Evolutionary conservation across 2,113 vertebrate species (phyloP), one percentile per base, ranked within the genome.

Genomic region (Recurvirostra avosetta): DNA sequence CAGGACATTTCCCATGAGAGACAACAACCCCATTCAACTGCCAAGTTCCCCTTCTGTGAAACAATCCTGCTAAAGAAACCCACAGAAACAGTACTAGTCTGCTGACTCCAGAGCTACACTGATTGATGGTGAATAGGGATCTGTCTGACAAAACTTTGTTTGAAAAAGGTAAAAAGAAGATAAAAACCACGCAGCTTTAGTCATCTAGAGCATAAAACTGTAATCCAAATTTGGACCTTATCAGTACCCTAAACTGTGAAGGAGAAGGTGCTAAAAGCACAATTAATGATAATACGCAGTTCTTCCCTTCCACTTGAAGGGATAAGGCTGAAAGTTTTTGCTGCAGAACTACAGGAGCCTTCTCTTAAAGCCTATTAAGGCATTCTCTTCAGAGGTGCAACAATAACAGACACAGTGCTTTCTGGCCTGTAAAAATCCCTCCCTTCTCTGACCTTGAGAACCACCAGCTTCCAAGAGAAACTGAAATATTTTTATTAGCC

Each of bases 341-440:
- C 10, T 62, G 45, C 55, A 45, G 29, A 70, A 84, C 26, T 38
- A 70, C n/a, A 86, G 72, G 32, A 79, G 63, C 36, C 49, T 77
- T 74, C 45, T 81, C 22, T 47, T 47, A 66, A 53, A 56, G 49
- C 34, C 63, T 36, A 22, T 43, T 61, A 55, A 76, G 32, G 63
- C 59, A 53, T 83, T 77, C 95, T 72, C 63, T 94, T 73, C 40
- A 49, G 63, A 61, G 12, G 21, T 47, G 8, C 52, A 79, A 76
- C 53, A 82, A 18, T 73, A 88, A 75, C 26, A 79, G 71, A 34
- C 0, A 0, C 23, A 18, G 63, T 11, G 22, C 11, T 70, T 94
- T 84, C 83, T 70, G 80, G 40, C 38, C 63, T 74, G 55, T 45
- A 80, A 92, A 95, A 95, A 86, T 52, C 68, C 52, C 62, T 72